phyloP scores from a whole-genome alignment of 2,888 invertebrate genomes.

The Hirtodrosophila alboralis region DNA sequence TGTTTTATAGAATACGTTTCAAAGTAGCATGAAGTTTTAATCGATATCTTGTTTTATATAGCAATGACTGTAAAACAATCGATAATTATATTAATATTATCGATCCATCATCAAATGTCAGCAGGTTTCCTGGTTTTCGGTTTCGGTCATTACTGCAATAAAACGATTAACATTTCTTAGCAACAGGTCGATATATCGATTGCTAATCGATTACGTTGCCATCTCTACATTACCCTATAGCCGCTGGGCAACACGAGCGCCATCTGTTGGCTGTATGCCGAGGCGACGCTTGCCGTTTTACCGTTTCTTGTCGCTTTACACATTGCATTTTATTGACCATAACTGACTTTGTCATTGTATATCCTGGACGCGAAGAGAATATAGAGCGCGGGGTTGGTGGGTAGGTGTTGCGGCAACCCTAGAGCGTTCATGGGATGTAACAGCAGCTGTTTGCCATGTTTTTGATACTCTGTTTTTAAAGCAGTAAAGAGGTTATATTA shows the following conservation, averaged over 20 bases:
- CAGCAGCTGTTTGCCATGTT: conserved; percentile 44
- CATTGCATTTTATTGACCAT: conserved; percentile 80
- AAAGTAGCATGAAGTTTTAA: too few relatives aligned
- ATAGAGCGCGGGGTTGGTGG: background rate
- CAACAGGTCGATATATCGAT: conserved; percentile 1
- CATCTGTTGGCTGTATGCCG: conserved; percentile 56
- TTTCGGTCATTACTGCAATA: too few relatives aligned
- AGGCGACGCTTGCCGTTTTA: conserved; percentile 20
- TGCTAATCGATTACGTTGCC: conserved; percentile 17
- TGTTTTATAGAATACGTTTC: too few relatives aligned
- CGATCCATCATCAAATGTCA: too few relatives aligned
- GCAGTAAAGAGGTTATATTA: too few relatives aligned
- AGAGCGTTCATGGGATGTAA: conserved; percentile 23
- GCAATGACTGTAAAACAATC: too few relatives aligned
- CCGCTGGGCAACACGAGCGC: conserved; percentile 35
- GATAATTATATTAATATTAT: too few relatives aligned
- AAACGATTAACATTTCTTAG: background rate
- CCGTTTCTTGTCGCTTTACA: conserved; percentile 60
- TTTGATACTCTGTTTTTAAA: too few relatives aligned
- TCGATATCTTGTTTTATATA: too few relatives aligned
- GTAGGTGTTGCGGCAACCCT: conserved; percentile 16
- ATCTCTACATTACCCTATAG: conserved; percentile 34
- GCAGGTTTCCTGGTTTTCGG: too few relatives aligned
- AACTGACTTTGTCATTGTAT: conserved; percentile 76
- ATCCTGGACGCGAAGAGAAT: conserved; percentile 6